Conservation (phyloP, 1,140 invertebrate species). For the Lutraria rhynchaena region DNA sequence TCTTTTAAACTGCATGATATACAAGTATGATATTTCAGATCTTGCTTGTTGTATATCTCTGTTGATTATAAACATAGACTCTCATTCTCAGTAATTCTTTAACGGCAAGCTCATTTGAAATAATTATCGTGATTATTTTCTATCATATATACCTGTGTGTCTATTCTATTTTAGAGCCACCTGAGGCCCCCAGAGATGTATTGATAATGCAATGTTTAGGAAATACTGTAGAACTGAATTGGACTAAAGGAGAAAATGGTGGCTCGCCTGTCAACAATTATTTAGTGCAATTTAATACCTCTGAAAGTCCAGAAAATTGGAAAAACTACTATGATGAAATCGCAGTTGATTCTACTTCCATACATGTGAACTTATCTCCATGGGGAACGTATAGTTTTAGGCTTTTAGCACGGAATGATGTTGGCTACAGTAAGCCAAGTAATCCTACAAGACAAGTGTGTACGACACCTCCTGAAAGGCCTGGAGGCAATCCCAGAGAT, state of each 20-base stretch:
- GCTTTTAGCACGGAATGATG: constrained; percentile 95
- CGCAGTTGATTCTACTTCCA: constrained; percentile 48
- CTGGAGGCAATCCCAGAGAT: constrained; percentile 97
- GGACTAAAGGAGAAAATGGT: constrained; percentile 91
- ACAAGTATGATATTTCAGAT: too few relatives aligned
- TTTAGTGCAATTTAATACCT: constrained; percentile 96
- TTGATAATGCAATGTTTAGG: constrained; percentile 82
- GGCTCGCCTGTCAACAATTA: constrained; percentile 95
- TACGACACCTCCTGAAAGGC: constrained; percentile 93
- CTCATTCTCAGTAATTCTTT: too few relatives aligned
- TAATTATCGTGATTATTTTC: too few relatives aligned
- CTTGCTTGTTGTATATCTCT: too few relatives aligned
- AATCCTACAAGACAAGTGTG: constrained; percentile 89
- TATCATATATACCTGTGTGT: too few relatives aligned
- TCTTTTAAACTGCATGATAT: too few relatives aligned
- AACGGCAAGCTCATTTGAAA: too few relatives aligned
- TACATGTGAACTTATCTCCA: constrained; percentile 70
- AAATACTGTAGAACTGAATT: constrained; percentile 88
- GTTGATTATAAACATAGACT: too few relatives aligned
- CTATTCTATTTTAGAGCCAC: constrained; percentile 91
- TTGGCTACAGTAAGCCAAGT: constrained; percentile 94
- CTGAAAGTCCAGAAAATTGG: constrained; percentile 96
- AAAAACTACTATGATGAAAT: constrained; percentile 79
- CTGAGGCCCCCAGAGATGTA: constrained; percentile 91
- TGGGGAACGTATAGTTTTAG: constrained; percentile 86